These are phyloP conservation scores for Aleiodes alternator DNA, from an alignment of 2,888 invertebrate genomes.

Conservation along the genomic window DNA sequence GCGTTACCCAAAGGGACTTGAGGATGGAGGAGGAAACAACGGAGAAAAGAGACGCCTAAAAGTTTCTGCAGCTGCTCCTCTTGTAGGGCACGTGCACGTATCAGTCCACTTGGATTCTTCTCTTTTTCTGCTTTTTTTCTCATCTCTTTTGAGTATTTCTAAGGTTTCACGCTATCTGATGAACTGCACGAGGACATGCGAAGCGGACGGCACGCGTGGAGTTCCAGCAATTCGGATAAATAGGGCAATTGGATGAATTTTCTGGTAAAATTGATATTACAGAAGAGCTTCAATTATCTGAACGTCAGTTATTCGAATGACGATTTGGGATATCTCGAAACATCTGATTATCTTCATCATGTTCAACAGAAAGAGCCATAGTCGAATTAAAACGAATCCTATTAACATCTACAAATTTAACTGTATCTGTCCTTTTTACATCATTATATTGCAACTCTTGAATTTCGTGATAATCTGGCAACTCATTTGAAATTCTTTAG, in stretches of 20 bases:
- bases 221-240: constrained; percentile 5
- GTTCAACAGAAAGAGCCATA: too few species aligned
- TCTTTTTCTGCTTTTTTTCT: constrained; percentile 6
- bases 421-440: too few species aligned
- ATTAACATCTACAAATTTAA: too few species aligned
- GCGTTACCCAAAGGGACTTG: constrained; percentile 54
- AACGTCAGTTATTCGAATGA: too few species aligned
- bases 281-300: too few species aligned
- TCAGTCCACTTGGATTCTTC: constrained; percentile 15
- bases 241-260: constrained; percentile 4
- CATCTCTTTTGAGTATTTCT: not conserved
- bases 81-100: constrained; percentile 64
- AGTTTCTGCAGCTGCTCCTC: constrained; percentile 65
- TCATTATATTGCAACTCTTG: too few species aligned
- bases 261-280: not conserved
- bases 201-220: constrained; percentile 29
- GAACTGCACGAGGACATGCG: constrained; percentile 33
- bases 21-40: constrained; percentile 40
- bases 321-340: too few species aligned
- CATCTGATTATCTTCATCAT: too few species aligned
- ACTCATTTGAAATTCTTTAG: too few species aligned
- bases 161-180: constrained; percentile 58
- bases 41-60: constrained; percentile 45
- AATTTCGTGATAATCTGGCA: too few species aligned
- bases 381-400: too few species aligned